phyloP scores from a whole-genome alignment of 2,888 invertebrate species.

The Lomographa bimaculata region DNA sequence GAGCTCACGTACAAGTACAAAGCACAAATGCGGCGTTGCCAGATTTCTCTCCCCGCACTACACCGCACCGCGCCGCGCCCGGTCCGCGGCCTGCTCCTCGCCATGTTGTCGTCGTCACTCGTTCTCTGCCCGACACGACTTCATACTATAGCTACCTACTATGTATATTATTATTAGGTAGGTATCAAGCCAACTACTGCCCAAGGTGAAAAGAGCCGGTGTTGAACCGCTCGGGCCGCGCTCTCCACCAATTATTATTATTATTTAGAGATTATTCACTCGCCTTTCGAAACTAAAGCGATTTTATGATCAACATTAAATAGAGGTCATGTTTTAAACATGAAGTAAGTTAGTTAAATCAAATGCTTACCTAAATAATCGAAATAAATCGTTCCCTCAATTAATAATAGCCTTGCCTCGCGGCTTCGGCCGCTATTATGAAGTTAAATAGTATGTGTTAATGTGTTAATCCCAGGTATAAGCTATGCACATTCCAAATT shows the following conservation, averaged over 20 bases:
- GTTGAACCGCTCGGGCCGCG: constrained; percentile 5
- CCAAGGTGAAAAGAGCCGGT: constrained; percentile 26
- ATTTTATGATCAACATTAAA: no score
- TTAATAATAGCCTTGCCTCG: no score
- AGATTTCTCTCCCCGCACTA: constrained; percentile 45
- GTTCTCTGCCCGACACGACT: constrained; percentile 33
- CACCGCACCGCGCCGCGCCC: constrained; percentile 24
- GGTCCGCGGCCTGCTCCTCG: constrained; percentile 28
- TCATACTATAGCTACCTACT: constrained; percentile 21
- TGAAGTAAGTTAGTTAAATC: no score
- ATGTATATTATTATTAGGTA: constrained; percentile 3
- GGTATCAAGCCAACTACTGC: constrained; percentile 4
- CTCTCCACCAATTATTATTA: no score
- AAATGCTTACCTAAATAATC: no score
- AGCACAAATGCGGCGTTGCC: constrained; percentile 57
- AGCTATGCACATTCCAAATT: no score
- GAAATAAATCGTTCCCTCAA: no score
- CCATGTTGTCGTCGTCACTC: constrained; percentile 38
- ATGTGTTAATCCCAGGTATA: no score
- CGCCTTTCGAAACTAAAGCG: constrained; percentile 3
- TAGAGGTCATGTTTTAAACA: no score
- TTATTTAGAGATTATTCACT: constrained; percentile 6
- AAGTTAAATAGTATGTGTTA: no score
- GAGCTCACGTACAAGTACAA: constrained; percentile 39
- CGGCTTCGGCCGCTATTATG: no score